Percentiles rank a stretch among this genome's conserved stretches.
These are phyloP conservation scores for Sebastolobus alascanus DNA, from an alignment of 2,797 vertebrate genomes.

Conservation along the genomic window DNA sequence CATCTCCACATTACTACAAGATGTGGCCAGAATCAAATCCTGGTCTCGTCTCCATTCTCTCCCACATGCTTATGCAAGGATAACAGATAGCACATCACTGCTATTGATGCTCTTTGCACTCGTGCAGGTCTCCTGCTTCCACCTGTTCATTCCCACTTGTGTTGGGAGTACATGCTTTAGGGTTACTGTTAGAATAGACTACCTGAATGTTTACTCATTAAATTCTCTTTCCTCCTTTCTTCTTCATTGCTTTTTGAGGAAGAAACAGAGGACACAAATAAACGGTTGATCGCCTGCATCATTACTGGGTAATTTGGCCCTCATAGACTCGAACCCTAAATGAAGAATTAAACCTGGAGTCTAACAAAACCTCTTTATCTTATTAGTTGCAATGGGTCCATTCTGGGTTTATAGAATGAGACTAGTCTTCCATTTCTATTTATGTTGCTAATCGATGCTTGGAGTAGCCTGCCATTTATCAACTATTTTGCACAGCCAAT, in stretches of 20 bases:
- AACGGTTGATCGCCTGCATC: slow-evolving; percentile 4
- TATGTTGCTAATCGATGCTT: slow-evolving; percentile 66
- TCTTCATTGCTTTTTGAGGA: slow-evolving; percentile 44
- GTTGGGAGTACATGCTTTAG: slow-evolving; percentile 29
- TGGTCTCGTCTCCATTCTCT: slow-evolving; percentile 40
- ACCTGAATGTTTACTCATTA: slow-evolving; percentile 56
- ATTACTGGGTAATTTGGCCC: slow-evolving; percentile 21
- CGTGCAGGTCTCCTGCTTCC: slow-evolving; percentile 36
- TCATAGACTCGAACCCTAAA: slow-evolving; percentile 28
- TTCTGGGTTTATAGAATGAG: slow-evolving; percentile 46
- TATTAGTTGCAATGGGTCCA: slow-evolving; percentile 41
- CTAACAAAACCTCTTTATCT: slow-evolving; percentile 15
- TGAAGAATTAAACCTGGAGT: slow-evolving; percentile 60
- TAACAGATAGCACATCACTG: slow-evolving; percentile 37
- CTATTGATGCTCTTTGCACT: slow-evolving; percentile 48
- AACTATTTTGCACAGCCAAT: slow-evolving; percentile 74
- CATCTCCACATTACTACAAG: slow-evolving; percentile 46
- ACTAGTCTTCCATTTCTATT: slow-evolving; percentile 71
- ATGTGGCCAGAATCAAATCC: slow-evolving; percentile 39
- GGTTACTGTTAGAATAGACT: slow-evolving; percentile 47
- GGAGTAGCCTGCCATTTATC: slow-evolving; percentile 70
- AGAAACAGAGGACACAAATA: slow-evolving; percentile 15
- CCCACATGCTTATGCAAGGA: slow-evolving; percentile 52
- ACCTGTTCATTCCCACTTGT: slow-evolving; percentile 34
- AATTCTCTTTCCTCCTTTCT: slow-evolving; percentile 19